phyloP scores from a whole-genome alignment of 2,888 invertebrate species.

The Pseudoips prasinana region DNA sequence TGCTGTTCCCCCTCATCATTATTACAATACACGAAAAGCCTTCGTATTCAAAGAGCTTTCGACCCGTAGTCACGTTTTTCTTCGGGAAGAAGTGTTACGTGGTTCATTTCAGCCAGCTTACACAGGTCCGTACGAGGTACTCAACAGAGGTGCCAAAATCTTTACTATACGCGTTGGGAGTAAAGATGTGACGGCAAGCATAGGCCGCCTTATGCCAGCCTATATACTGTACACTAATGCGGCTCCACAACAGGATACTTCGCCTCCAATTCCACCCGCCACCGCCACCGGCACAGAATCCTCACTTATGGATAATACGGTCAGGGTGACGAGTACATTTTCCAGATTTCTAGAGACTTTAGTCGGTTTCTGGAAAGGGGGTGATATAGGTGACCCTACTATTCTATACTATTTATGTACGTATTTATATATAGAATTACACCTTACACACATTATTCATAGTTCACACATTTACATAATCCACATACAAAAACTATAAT shows the following conservation, averaged over 20 bases:
- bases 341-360: conserved; percentile 3
- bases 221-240: neutral
- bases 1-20: too few relatives aligned
- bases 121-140: conserved; percentile 30
- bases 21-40: too few relatives aligned
- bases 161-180: conserved; percentile 21
- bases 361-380: conserved; percentile 4
- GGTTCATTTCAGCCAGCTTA: conserved; percentile 31
- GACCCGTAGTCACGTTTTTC: too few relatives aligned
- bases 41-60: too few relatives aligned
- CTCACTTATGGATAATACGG: neutral
- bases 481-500: too few relatives aligned
- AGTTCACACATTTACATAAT: too few relatives aligned
- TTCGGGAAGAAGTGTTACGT: too few relatives aligned
- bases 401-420: too few relatives aligned
- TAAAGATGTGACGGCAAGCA: neutral
- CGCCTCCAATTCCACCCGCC: neutral
- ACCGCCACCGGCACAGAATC: neutral
- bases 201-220: conserved; percentile 4
- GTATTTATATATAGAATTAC: too few relatives aligned
- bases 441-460: too few relatives aligned
- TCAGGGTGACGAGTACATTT: neutral
- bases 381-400: conserved; percentile 7
- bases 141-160: conserved; percentile 22
- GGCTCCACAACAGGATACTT: too few relatives aligned